These are phyloP conservation scores for Helogale parvula DNA, from an alignment of 2,113 vertebrate genomes.

Conservation along the genomic window DNA sequence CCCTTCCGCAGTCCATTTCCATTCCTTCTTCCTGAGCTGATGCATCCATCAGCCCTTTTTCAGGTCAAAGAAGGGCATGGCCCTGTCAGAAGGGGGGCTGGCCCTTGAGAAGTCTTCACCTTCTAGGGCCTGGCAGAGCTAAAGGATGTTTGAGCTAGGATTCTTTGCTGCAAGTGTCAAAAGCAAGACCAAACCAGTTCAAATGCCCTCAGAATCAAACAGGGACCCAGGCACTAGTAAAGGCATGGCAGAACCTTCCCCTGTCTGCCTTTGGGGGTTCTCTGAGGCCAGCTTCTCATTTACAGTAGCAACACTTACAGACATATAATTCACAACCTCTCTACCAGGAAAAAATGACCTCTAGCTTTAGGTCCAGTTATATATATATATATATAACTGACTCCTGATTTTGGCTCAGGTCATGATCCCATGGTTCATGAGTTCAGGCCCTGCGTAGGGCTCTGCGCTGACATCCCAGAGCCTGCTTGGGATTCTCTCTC, in stretches of 20 bases:
- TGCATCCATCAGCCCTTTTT: not conserved
- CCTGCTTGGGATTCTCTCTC: no score
- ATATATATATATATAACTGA: no score
- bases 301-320: not conserved
- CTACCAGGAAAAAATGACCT: not conserved
- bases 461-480: no score
- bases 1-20: not conserved
- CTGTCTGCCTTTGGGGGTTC: no score
- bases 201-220: not conserved
- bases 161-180: not conserved
- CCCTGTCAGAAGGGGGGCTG: not conserved
- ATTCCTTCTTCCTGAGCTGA: not conserved
- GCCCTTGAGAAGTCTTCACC: not conserved
- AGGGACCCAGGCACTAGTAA: not conserved
- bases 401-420: no score
- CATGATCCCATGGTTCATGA: no score
- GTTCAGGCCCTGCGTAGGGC: no score
- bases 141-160: not conserved
- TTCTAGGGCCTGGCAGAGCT: not conserved
- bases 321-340: accelerated
- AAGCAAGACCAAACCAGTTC: not conserved
- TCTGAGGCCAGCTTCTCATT: not conserved
- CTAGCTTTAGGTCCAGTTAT: not conserved
- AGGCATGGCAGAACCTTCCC: accelerated
- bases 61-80: not conserved